Percentiles rank a stretch among this genome's conserved stretches.
phyloP scores from a whole-genome alignment of 2,797 vertebrate species.

The Rallus crepitans region DNA sequence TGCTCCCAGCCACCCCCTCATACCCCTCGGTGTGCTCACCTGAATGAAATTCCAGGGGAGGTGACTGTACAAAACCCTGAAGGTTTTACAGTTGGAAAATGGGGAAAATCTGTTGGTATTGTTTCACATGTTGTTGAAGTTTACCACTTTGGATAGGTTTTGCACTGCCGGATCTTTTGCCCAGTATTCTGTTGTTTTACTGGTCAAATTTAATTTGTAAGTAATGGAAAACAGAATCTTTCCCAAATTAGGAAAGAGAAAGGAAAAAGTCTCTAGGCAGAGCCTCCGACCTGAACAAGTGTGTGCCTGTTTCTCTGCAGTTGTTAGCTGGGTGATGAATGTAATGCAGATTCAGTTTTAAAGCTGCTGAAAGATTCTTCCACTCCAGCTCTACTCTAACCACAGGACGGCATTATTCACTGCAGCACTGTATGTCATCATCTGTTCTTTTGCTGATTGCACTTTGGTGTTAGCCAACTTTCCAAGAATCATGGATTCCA shows the following conservation, averaged over 20 bases:
- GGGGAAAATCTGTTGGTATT: neutral
- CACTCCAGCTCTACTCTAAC: neutral
- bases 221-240: neutral
- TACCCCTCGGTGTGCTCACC: neutral
- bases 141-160: neutral
- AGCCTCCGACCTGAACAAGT: neutral
- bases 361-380: conserved; percentile 22
- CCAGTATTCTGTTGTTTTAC: neutral
- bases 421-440: neutral
- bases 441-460: neutral
- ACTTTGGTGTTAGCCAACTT: neutral
- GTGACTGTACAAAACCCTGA: neutral
- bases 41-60: neutral
- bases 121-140: neutral
- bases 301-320: neutral
- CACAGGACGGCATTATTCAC: neutral
- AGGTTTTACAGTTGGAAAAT: neutral
- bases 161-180: neutral
- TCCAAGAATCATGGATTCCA: neutral
- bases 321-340: neutral
- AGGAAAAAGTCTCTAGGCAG: neutral
- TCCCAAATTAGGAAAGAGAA: neutral
- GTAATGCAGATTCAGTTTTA: neutral
- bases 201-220: conserved; percentile 1
- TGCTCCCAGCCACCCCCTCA: neutral